phyloP scores from a whole-genome alignment of 2,113 vertebrate species.

The Cyphotilapia sp. region DNA sequence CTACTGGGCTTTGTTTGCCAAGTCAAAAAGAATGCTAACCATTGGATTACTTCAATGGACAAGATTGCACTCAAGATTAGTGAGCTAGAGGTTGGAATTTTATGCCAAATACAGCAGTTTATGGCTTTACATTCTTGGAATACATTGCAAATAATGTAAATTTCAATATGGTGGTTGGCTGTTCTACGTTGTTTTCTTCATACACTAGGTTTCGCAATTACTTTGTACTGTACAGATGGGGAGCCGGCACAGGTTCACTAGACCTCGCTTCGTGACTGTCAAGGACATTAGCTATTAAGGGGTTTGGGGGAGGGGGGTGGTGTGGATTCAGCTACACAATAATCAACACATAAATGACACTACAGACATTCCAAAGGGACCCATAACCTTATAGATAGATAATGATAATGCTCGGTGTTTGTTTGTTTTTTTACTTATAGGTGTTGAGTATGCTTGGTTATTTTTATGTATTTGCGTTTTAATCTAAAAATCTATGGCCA shows the following conservation, averaged over 20 bases:
- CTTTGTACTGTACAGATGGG: rapidly evolving
- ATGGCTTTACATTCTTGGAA: neutral
- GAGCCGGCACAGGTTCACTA: neutral
- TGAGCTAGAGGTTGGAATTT: neutral
- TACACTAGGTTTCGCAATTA: rapidly evolving
- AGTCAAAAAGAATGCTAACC: neutral
- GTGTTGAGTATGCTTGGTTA: neutral
- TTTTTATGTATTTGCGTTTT: neutral
- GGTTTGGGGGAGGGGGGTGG: neutral
- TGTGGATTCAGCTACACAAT: neutral
- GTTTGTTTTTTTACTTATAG: neutral
- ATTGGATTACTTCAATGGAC: neutral
- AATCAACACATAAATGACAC: neutral
- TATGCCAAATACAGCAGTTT: neutral
- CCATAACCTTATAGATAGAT: neutral
- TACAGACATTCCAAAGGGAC: neutral
- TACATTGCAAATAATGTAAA: neutral
- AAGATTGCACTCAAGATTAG: neutral
- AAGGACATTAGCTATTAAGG: neutral
- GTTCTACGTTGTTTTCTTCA: neutral
- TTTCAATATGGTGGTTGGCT: neutral
- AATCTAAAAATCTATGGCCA: neutral
- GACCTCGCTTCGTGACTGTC: neutral
- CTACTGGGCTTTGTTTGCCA: neutral
- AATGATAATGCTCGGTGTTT: neutral